Evolutionary conservation across 2,888 invertebrate species (phyloP), one percentile per base, ranked within the genome.

Genomic region (Saturnia pavonia): DNA sequence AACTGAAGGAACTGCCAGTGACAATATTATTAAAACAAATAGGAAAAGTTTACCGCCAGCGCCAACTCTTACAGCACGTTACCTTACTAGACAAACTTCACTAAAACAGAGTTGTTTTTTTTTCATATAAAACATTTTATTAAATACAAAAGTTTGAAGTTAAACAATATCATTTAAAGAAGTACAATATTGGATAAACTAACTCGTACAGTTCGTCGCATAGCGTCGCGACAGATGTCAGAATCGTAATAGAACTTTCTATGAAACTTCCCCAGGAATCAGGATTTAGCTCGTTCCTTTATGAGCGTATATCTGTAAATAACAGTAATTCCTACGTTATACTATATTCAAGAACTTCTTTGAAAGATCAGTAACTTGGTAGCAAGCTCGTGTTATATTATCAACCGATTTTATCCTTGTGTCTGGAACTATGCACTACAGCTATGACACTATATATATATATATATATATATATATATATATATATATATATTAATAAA

Each of bases 241-340:
- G 75, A 74, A 74, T 75, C 76, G 81, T 85, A 87, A 87, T 86
- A 85, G 85, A 89, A 89, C 82, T 88, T 87, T 78, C 80, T 79
- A 80, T 77, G 72, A 75, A 76, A 74, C 76, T 78, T 77, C 75
- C 71, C 71, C 71, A 74, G 73, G 80, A 80, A 77, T 77, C 75
- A 75, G 76, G 78, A 78, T 82, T 75, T 77, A 40, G 73, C 76
- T 75, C 45, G 70, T 63, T 74, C 78, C 72, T 78, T 40, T 76
- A 57, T 75, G 73, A 63, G 51, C 66, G 66, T 48, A 69, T 45
- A 60, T 68, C 43, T 43, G 9, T 70, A 74, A 48, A n/a, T 71
- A 27, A 48, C 63, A 16, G 63, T 34, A 63, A 63, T 63, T 27
- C 25, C 57, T 67, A 25, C 66, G 34, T 11, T 43, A 69, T 69